Base-by-base conservation (phyloP, 2,797 vertebrate genomes). In the Pipistrellus kuhlii region DNA sequence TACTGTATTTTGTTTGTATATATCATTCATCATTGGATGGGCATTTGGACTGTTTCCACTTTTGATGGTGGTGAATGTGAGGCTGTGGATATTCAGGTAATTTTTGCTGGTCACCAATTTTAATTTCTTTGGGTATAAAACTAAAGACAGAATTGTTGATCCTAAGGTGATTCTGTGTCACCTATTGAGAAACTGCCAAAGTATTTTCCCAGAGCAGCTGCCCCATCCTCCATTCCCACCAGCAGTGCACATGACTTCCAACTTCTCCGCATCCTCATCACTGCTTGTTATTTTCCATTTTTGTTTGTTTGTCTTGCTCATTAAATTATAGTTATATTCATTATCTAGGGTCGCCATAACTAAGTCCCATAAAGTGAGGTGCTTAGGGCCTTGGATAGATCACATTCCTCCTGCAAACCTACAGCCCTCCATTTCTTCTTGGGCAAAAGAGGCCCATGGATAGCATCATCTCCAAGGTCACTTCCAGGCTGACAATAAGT, bases 131-230 rank as follows among this genome's bases (percentile, higher is more conserved):
- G n/a, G 48, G n/a, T 20, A 11, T 48, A 6, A 48, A 30, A 27
- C 12, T 55, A 7, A 51, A 25, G 25, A 3, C 32, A 17, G 13
- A 25, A 14, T n/a, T 64, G 12, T 53, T 71, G 13, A 8, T 57
- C 13, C 9, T 9, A 21, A 12, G 13, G 46, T 21, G 8, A 85
- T 59, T 44, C 51, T 53, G 8, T 13, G 3, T 38, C 21, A 8
- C 14, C 14, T 64, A 0, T 0, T 25, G 55, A 90, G 71, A 32
- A 38, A 11, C 4, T 14, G 23, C 53, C 30, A 7, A 20, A 38
- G 6, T 5, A 0, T 25, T 23, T 30, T 30, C 20, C n/a, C n/a
- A 23, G 0, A 2, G 71, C 32, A 27, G n/a, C 4, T 15, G 17
- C 9, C 2, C 11, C 9, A 18, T 20, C 18, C 8, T 25, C 8